Evolutionary conservation across 2,888 invertebrate species (phyloP), one percentile per base, ranked within the genome.

Genomic region (Imbricaverruca yamaguchii): DNA sequence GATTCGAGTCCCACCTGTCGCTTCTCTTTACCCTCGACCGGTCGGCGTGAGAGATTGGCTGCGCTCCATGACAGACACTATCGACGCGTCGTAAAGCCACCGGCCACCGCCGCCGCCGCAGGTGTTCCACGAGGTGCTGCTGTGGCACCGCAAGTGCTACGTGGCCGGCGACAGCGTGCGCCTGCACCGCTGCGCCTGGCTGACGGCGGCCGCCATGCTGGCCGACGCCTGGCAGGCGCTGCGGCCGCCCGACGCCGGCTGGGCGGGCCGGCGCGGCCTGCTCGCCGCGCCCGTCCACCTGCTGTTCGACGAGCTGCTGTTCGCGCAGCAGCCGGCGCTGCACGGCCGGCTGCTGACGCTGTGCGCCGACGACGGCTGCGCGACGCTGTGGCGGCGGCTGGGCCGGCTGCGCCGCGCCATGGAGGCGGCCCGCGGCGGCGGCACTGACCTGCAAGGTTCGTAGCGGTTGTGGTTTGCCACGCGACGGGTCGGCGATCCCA

Each of bases 221-320:
- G 74, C 55, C 53, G 74, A 74, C 55, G 55, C 74, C 74, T 74
- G 74, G 74, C 0, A 53, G 21, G 53, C 74, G 21, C 55, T 74
- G 7, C 53, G 55, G 11, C 74, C 74, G 8, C 74, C 74, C 18
- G 21, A 18, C 55, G 21, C 21, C 21, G 0, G 21, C 74, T 74
- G 74, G 74, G 74, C 74, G 53, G 53, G 21, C 55, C 55, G 55
- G 9, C 74, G 21, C 21, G 23, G 55, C 7, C 21, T 74, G 55
- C 55, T 74, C 53, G 74, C 74, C 21, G 74, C 55, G 55, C 74
- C 74, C 23, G 21, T 55, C 21, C 53, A 55, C 53, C 53, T 53
- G 74, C 74, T 74, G 55, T 53, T 74, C 53, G 74, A 74, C 74
- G 74, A 74, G 74, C 74, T 74, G 74, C 74, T 74, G 74, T 74